Evolutionary conservation across 2,888 invertebrate genomes (phyloP), one percentile per base, ranked within the genome.

Genomic region (Fragum sueziense): DNA sequence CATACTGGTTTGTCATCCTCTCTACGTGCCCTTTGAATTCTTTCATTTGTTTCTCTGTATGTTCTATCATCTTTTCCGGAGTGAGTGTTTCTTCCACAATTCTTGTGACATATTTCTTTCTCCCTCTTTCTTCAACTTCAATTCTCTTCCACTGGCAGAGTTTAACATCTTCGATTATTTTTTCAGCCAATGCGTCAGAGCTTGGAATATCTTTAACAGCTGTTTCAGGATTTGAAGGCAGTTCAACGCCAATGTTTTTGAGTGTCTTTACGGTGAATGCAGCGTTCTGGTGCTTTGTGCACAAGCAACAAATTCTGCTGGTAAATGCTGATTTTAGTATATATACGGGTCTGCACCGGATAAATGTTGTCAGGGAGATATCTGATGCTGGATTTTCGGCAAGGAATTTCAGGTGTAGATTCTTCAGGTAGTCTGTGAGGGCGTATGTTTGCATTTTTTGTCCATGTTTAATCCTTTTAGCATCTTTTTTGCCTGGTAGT

Each of bases 11-110:
- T 3, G 52, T 20, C n/a, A 85, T 70, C 37, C 78, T 57, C 7
- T 62, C 47, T 9, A 83, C 82, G 67, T 83, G 80, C 11, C 69
- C 67, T 61, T 78, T 68, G 34, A 87, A 87, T 14, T n/a, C 79
- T 31, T 65, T 34, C 34, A 77, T 51, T 54, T 84, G 76, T 27
- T 70, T 76, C 34, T 75, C 54, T 6, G 71, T 4, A 27, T 76
- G 52, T 14, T 27, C 29, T n/a, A 74, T 67, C 52, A 82, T 74
- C 33, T 80, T 22, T 6, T 57, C 69, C 41, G 27, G 68, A 25
- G 22, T 33, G 27, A 65, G 1, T 2, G 20, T 37, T 11, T 2
- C 34, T 14, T 77, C 80, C 9, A 72, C 72, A 41, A 78, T 78
- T 65, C 70, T 76, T 37, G 80, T 80, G 0, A 80, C 74, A 14